Conservation (phyloP, 2,797 vertebrate species). For the Bryconaethiops microstoma region DNA sequence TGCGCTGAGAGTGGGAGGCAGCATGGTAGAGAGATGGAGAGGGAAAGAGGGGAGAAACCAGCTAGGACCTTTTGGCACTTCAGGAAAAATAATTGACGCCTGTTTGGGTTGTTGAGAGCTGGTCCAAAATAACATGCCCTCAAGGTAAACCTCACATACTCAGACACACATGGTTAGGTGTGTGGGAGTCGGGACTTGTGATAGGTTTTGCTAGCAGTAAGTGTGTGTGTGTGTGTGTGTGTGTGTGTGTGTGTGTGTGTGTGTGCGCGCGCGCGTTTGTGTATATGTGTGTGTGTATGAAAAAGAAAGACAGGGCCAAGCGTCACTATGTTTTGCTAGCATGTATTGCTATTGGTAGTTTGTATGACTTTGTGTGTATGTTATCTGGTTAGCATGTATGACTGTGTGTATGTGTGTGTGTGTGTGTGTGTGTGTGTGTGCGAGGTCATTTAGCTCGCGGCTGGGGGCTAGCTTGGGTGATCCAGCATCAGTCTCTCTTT, state of each 20-base stretch:
- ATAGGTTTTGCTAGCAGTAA: background rate
- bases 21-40: slow-evolving; percentile 2
- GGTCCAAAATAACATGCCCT: slow-evolving; percentile 58
- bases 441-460: slow-evolving; percentile 68
- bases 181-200: slow-evolving; percentile 7
- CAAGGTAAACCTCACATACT: slow-evolving; percentile 74
- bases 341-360: background rate
- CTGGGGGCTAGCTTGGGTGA: slow-evolving; percentile 73
- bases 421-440: slow-evolving; percentile 10
- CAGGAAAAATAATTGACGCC: slow-evolving; percentile 30
- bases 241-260: background rate
- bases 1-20: slow-evolving; percentile 31
- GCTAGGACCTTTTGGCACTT: slow-evolving; percentile 25
- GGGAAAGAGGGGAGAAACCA: background rate
- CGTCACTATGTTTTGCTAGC: background rate
- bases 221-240: background rate
- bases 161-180: slow-evolving; percentile 1
- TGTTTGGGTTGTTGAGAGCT: slow-evolving; percentile 67
- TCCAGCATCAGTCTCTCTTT: slow-evolving; percentile 69
- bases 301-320: background rate
- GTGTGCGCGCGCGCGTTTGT: background rate
- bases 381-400: background rate
- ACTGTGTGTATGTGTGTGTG: background rate
- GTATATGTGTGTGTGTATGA: background rate
- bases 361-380: background rate